phyloP scores from a whole-genome alignment of 2,113 vertebrate species.

The Actenoides hombroni region DNA sequence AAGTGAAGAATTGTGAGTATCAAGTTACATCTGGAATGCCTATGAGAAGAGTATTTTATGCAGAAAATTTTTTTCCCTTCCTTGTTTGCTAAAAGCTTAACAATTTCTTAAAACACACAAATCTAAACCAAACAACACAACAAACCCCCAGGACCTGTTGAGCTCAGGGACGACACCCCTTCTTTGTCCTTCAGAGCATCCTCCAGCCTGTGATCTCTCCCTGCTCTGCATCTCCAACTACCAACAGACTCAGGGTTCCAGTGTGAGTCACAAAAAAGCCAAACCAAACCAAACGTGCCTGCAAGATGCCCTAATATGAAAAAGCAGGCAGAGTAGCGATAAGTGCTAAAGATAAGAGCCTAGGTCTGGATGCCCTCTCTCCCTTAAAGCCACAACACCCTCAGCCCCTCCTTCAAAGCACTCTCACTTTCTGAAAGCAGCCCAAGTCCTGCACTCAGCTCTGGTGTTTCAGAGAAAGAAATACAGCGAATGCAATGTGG shows the following conservation, averaged over 20 bases:
- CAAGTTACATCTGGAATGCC: background rate
- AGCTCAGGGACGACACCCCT: background rate
- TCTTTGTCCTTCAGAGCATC: background rate
- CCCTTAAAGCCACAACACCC: fast-evolving
- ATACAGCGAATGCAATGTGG: background rate
- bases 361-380: fast-evolving
- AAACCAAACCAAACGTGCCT: too few species aligned
- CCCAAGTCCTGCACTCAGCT: background rate
- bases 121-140: background rate
- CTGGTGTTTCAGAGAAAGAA: background rate
- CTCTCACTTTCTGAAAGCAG: background rate
- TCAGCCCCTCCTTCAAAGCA: background rate
- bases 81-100: background rate
- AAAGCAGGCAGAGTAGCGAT: fast-evolving
- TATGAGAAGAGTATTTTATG: background rate
- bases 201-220: too few species aligned
- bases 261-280: too few species aligned
- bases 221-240: fast-evolving
- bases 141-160: fast-evolving
- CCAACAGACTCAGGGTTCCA: fast-evolving
- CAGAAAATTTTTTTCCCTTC: background rate
- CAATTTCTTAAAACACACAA: background rate
- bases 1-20: background rate
- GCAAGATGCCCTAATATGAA: fast-evolving
- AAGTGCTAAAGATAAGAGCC: background rate